These are phyloP conservation scores for Ectropis grisescens DNA, from an alignment of 1,140 invertebrate species.

Conservation along the genomic window DNA sequence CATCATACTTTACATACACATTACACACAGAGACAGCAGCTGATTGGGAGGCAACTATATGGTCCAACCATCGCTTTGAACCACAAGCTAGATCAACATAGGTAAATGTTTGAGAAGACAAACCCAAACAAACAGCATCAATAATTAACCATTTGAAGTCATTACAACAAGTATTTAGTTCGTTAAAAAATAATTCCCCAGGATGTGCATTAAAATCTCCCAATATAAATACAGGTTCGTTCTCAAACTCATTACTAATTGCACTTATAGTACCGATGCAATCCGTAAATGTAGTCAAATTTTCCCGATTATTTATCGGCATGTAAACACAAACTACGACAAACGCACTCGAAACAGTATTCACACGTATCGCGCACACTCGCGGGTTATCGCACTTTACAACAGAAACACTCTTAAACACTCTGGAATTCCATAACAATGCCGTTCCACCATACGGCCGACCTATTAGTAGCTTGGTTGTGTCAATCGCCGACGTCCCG, in stretches of 20 bases:
- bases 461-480: neutral
- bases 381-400: conserved; percentile 6
- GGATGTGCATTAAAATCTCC: no score
- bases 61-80: neutral
- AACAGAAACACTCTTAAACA: no score
- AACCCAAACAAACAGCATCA: conserved; percentile 1
- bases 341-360: neutral
- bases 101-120: neutral
- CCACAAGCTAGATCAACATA: conserved; percentile 1
- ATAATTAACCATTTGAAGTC: conserved; percentile 6
- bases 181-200: no score
- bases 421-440: no score
- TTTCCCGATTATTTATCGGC: no score
- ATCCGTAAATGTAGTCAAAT: conserved; percentile 7
- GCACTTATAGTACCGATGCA: conserved; percentile 2
- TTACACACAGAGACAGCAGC: neutral
- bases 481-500: conserved; percentile 6
- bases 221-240: no score
- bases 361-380: conserved; percentile 3
- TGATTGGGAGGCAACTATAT: neutral
- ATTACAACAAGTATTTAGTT: no score
- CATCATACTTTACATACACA: neutral
- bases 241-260: neutral
- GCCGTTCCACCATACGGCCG: conserved; percentile 8
- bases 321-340: no score